phyloP scores from a whole-genome alignment of 2,888 invertebrate species.

The Nebria salina region DNA sequence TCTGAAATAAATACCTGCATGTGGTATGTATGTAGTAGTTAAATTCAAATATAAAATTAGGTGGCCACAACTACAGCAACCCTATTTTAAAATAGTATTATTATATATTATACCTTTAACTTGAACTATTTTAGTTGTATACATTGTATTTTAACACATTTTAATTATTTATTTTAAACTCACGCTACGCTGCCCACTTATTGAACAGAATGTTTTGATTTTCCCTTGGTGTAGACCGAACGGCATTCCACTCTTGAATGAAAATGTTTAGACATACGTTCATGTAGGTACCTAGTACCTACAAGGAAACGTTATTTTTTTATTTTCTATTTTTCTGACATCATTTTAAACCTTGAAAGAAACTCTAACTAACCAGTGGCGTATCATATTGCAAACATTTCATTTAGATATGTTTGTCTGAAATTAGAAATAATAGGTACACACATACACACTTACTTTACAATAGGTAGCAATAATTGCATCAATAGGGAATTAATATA shows the following conservation, averaged over 20 bases:
- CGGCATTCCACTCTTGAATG: neutral
- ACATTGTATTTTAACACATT: neutral
- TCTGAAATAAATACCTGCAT: neutral
- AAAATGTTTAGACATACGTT: neutral
- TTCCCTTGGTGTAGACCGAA: neutral
- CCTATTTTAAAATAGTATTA: neutral
- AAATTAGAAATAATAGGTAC: too few species aligned
- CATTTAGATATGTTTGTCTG: too few species aligned
- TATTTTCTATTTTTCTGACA: neutral
- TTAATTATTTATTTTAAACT: neutral
- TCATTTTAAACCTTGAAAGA: neutral
- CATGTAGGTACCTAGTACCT: too few species aligned
- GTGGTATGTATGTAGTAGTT: too few species aligned
- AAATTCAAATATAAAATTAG: too few species aligned
- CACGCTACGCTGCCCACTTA: neutral
- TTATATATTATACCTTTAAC: neutral
- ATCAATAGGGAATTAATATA: too few species aligned
- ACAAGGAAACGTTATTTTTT: neutral
- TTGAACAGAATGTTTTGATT: neutral
- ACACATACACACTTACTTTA: too few species aligned
- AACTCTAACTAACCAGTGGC: neutral
- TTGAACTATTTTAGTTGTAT: neutral
- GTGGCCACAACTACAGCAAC: too few species aligned
- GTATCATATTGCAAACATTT: neutral
- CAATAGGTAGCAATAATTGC: too few species aligned